Conservation (phyloP, 2,113 vertebrate genomes). For the Pavo muticus region DNA sequence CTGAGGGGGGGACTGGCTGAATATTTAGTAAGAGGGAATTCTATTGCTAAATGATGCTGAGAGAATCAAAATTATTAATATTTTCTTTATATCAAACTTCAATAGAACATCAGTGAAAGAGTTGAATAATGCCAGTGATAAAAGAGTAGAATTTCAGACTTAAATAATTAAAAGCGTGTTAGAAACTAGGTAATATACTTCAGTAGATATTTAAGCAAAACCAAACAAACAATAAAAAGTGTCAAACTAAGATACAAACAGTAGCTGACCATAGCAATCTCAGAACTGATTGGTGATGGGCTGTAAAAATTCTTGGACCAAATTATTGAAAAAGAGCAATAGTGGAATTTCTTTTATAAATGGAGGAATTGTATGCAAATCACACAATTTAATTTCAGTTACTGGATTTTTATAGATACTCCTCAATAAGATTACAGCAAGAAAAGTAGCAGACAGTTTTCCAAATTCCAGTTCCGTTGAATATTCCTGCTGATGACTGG, state of each 20-base stretch:
- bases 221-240: not conserved
- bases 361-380: not conserved
- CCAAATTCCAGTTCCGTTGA: not conserved
- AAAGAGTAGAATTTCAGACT: not conserved
- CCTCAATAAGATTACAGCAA: not conserved
- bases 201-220: not conserved
- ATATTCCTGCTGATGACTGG: not conserved
- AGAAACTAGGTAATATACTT: not conserved
- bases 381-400: not conserved
- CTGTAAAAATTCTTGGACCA: not conserved
- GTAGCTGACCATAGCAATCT: not conserved
- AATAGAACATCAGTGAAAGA: not conserved
- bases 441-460: not conserved
- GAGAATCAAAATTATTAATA: not conserved
- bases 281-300: not conserved
- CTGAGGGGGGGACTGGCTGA: rapidly evolving
- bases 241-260: not conserved
- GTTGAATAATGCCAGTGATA: not conserved
- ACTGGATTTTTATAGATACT: not conserved
- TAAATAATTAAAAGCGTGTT: not conserved
- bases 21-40: not conserved
- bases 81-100: not conserved
- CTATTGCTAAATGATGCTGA: not conserved
- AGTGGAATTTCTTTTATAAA: not conserved
- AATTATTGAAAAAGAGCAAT: not conserved